phyloP scores from a whole-genome alignment of 2,113 vertebrate species.

The Eclectus roratus region DNA sequence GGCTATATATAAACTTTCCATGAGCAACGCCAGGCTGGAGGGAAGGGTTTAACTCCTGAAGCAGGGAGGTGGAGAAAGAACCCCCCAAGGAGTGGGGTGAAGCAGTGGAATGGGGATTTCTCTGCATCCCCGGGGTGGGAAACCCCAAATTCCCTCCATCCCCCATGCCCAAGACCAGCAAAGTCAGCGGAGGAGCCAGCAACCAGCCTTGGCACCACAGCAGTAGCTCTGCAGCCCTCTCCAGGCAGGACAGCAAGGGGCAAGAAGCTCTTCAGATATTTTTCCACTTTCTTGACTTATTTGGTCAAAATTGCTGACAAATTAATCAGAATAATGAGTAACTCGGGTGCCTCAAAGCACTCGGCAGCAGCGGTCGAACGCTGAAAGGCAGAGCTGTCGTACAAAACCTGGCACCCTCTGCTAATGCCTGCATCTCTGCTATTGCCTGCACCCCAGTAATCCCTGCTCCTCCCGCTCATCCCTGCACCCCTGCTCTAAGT shows the following conservation, averaged over 20 bases:
- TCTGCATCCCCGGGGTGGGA: neutral
- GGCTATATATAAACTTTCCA: conserved; percentile 67
- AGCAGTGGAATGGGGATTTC: neutral
- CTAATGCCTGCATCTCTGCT: fast-evolving
- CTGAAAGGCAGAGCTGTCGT: neutral
- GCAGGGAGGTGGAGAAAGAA: neutral
- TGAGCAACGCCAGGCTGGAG: conserved; percentile 4
- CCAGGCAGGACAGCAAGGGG: neutral
- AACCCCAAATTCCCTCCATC: neutral
- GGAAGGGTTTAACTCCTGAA: conserved; percentile 27
- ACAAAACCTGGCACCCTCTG: neutral
- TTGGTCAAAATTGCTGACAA: conserved; percentile 33
- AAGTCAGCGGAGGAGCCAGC: fast-evolving
- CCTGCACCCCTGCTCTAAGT: neutral
- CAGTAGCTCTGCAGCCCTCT: neutral
- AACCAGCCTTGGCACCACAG: neutral
- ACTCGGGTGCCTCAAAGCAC: neutral
- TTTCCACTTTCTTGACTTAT: conserved; percentile 52
- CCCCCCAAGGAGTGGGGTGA: neutral
- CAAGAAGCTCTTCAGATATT: neutral
- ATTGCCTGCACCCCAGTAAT: neutral
- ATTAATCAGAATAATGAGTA: conserved; percentile 42
- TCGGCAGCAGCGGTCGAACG: fast-evolving
- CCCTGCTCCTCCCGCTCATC: neutral
- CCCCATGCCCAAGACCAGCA: neutral